Percentiles rank a stretch among this genome's conserved stretches.
Evolutionary conservation across 2,113 vertebrate species (phyloP).

Genomic region (Addax nasomaculatus): DNA sequence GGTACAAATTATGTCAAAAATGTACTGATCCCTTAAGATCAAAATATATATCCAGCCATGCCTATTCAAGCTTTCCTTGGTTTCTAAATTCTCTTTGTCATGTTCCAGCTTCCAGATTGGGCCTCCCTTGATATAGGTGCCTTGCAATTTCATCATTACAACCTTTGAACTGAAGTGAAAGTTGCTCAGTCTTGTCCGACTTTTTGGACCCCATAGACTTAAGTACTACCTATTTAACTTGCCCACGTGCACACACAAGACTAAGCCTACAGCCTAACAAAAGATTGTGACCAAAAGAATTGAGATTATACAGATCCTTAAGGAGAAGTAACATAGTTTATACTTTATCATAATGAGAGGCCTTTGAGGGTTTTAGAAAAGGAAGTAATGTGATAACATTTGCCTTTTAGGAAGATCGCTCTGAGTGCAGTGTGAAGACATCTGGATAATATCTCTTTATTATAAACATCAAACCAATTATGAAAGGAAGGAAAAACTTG

Average conservation of each 20-base stretch:
- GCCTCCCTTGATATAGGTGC: not conserved
- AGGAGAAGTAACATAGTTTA: not conserved
- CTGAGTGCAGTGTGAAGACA: not conserved
- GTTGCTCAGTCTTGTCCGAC: accelerated
- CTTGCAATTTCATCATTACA: not conserved
- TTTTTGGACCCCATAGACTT: not conserved
- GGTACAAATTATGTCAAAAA: not conserved
- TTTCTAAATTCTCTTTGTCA: not conserved
- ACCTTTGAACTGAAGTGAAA: not conserved
- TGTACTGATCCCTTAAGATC: not conserved
- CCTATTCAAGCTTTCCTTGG: not conserved
- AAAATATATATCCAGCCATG: not conserved
- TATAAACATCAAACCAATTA: conserved; percentile 21
- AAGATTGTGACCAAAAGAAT: not conserved
- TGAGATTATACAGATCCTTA: conserved; percentile 9
- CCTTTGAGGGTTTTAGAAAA: not conserved
- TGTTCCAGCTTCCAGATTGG: not conserved
- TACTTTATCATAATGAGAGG: not conserved
- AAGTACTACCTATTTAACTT: not conserved
- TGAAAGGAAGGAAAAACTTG: conserved; percentile 5
- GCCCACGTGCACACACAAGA: not conserved
- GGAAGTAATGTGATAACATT: not conserved
- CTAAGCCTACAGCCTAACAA: not conserved
- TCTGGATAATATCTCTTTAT: conserved; percentile 29
- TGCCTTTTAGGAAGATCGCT: not conserved